Base-by-base conservation (phyloP, 2,113 vertebrate genomes). In the Tyrannus savana region DNA sequence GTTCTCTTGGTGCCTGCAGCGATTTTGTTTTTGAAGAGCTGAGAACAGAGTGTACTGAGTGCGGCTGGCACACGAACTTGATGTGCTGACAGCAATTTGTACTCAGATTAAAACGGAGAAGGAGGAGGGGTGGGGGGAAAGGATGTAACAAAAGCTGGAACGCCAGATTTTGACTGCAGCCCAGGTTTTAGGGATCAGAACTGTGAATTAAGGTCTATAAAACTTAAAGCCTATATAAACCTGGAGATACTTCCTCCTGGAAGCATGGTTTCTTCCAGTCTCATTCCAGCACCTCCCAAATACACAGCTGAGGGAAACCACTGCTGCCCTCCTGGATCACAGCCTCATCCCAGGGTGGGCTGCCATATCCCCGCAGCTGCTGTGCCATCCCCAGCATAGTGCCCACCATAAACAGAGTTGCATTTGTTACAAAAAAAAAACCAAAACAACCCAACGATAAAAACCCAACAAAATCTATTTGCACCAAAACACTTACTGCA, bases 81-180 rank as follows among this genome's bases (percentile, higher is more conserved):
- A 97, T 98, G 98, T 98, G 98, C 98, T 98, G 98, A 98, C 98
- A 98, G 98, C 98, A 98, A 98, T 98, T 98, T 98, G 98, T 98
- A 98, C 97, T 97, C 94, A 86, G 97, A 98, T 98, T 98, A 98
- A 98, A 98, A 97, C 7, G 59, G 96, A 92, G 94, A 53, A 85
- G 84, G 91, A 88, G 95, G 95, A 72, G 94, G 89, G 55, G 71
- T 6, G 52, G 60, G 39, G 67, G 73, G 52, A 55, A 78, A 86
- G 96, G 97, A 97, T 97, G 95, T 93, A 97, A 97, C 84, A 92
- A 95, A 97, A 97, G 93, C 95, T 97, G 95, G 93, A 97, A 97
- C 96, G 89, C 90, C 95, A 97, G 97, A 98, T 96, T 92, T 89
- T 67, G 17, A 93, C 91, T 71, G 87, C 74, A 94, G 78, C 84